These are phyloP conservation scores for Butorides virescens DNA, from an alignment of 2,113 vertebrate genomes.

Conservation along the genomic window DNA sequence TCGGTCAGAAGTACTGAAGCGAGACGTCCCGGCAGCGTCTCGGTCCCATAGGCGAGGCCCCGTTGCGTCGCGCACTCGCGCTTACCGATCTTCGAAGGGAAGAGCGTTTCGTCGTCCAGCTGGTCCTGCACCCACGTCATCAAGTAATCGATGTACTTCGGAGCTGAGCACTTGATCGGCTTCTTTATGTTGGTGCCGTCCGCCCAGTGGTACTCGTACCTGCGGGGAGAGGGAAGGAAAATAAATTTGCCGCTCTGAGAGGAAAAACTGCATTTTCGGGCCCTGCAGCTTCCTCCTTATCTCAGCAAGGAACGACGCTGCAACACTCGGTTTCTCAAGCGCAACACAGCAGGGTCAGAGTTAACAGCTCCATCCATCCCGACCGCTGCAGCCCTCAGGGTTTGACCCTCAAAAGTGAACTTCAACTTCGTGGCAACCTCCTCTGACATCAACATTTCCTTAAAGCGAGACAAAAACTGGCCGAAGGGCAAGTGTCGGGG, in stretches of 20 bases:
- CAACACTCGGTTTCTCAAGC: fast-evolving
- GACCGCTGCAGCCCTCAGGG: neutral
- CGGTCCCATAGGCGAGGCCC: fast-evolving
- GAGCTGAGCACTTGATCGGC: constrained; percentile 95
- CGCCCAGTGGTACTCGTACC: constrained; percentile 98
- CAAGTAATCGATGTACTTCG: constrained; percentile 96
- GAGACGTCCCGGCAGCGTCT: fast-evolving
- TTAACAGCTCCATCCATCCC: neutral
- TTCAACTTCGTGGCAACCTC: neutral
- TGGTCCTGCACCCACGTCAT: constrained; percentile 99
- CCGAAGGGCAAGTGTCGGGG: fast-evolving
- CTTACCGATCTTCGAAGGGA: constrained; percentile 96
- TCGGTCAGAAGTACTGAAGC: fast-evolving
- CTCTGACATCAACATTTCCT: neutral
- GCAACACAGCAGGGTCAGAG: too few relatives aligned
- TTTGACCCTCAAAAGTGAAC: neutral
- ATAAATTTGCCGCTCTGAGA: fast-evolving
- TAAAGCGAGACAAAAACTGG: neutral
- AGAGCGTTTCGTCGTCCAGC: constrained; percentile 95
- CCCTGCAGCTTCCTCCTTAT: fast-evolving
- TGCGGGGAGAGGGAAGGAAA: constrained; percentile 30
- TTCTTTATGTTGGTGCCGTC: constrained; percentile 98
- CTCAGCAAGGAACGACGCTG: neutral
- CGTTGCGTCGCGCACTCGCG: fast-evolving
- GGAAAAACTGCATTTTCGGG: fast-evolving